Evolutionary conservation across 1,140 invertebrate genomes (phyloP).

Genomic region (Lepidotrigona ventralis): DNA sequence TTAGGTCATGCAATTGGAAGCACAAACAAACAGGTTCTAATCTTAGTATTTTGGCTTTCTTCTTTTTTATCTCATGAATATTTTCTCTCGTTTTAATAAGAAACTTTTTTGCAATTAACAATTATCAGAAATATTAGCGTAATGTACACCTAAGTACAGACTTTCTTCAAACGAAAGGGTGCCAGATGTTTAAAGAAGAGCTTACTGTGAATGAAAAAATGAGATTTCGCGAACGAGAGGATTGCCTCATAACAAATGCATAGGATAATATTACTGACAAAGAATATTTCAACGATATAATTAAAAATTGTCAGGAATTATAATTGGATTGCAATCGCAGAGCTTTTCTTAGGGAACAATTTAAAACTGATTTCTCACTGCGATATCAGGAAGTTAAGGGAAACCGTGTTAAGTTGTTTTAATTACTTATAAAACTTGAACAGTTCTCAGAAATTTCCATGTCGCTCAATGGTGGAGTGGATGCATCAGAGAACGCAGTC

Average conservation of each 20-base stretch:
- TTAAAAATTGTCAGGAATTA: slow-evolving; percentile 39
- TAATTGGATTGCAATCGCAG: neutral
- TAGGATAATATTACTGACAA: slow-evolving; percentile 7
- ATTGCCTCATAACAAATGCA: neutral
- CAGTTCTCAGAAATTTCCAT: slow-evolving; percentile 55
- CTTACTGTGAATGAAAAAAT: neutral
- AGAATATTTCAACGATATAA: slow-evolving; percentile 38
- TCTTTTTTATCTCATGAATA: too few species aligned
- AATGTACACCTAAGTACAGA: neutral
- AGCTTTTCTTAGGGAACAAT: slow-evolving; percentile 38
- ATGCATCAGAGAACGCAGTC: slow-evolving; percentile 31
- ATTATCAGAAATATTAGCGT: neutral
- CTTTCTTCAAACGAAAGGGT: neutral
- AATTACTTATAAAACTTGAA: slow-evolving; percentile 65
- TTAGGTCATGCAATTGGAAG: neutral
- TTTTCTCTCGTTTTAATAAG: neutral
- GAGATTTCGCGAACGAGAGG: neutral
- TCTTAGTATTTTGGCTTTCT: neutral
- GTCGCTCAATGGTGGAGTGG: slow-evolving; percentile 50
- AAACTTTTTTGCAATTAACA: neutral
- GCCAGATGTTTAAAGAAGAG: neutral
- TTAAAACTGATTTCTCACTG: slow-evolving; percentile 53
- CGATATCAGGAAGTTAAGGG: slow-evolving; percentile 61
- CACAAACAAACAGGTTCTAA: too few species aligned
- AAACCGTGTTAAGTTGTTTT: slow-evolving; percentile 66